Evolutionary conservation across 2,888 invertebrate species (phyloP).

Genomic region (Heteromurus nitidus): DNA sequence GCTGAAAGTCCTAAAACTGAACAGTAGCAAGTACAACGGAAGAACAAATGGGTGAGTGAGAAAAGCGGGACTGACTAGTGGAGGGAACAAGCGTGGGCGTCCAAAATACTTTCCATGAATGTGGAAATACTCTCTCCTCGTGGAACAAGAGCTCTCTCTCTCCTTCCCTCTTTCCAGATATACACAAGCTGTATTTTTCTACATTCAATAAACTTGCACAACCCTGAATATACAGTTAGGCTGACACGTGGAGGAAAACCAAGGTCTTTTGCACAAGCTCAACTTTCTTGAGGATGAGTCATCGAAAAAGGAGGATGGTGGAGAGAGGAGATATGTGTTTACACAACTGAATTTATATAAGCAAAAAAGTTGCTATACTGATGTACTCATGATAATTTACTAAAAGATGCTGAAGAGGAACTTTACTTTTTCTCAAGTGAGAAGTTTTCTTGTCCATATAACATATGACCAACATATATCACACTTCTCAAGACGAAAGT

Average conservation of each 20-base stretch:
- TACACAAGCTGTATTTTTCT: neutral
- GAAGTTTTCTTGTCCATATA: neutral
- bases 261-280: conserved; percentile 1
- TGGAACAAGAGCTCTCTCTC: neutral
- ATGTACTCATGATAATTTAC: neutral
- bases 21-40: neutral
- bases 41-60: neutral
- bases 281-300: conserved; percentile 19
- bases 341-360: neutral
- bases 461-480: no score
- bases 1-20: no score
- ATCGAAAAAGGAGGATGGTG: conserved; percentile 16
- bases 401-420: neutral
- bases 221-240: neutral
- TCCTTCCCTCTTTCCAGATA: neutral
- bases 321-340: neutral
- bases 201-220: neutral
- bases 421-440: neutral
- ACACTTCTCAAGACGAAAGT: neutral
- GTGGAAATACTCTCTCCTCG: neutral
- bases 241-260: neutral
- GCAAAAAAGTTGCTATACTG: neutral
- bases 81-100: neutral
- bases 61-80: neutral
- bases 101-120: neutral